These are phyloP conservation scores for Sceloporus undulatus DNA, from an alignment of 2,113 vertebrate genomes.

Conservation along the genomic window DNA sequence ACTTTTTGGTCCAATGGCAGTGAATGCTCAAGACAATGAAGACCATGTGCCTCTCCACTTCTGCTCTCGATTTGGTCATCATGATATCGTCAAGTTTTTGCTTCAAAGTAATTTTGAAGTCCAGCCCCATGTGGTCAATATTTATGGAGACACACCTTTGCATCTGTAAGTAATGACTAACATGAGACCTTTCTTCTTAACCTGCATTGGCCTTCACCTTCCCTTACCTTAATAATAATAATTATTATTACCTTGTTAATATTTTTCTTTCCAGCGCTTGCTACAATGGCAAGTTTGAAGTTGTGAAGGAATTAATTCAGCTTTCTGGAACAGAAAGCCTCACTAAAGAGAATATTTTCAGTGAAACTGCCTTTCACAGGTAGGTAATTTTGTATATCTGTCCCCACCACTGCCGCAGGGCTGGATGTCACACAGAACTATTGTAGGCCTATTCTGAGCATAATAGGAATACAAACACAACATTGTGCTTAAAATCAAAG, in stretches of 20 bases:
- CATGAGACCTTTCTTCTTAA: fast-evolving
- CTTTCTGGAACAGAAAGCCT: conserved; percentile 91
- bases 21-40: conserved; percentile 94
- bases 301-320: conserved; percentile 89
- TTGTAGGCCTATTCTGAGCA: neutral
- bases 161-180: conserved; percentile 85
- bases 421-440: neutral
- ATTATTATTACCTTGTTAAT: neutral
- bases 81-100: conserved; percentile 84
- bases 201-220: fast-evolving
- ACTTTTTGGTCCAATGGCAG: conserved; percentile 71
- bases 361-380: conserved; percentile 96
- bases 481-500: neutral
- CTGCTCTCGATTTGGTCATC: conserved; percentile 92
- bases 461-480: neutral
- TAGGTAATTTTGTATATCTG: conserved; percentile 42
- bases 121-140: conserved; percentile 92
- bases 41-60: conserved; percentile 94
- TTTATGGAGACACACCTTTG: conserved; percentile 93
- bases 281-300: conserved; percentile 90
- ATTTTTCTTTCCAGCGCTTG: conserved; percentile 84
- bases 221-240: neutral
- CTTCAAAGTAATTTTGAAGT: conserved; percentile 85
- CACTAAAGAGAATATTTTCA: conserved; percentile 96
- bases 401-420: neutral